Base-by-base conservation (phyloP, 2,113 vertebrate species). In the Romanogobio albipinnatus region DNA sequence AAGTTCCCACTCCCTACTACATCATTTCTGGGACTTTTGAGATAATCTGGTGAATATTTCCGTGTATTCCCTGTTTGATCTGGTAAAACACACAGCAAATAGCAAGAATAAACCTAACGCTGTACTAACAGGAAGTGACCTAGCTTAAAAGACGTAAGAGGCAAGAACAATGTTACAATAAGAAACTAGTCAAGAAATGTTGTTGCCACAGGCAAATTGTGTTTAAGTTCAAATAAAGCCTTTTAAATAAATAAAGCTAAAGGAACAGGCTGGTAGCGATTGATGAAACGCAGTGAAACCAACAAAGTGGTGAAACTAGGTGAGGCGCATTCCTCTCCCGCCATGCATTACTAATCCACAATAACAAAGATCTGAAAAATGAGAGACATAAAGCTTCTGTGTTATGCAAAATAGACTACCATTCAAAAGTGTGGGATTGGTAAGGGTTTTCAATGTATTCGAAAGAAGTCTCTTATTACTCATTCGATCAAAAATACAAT, bases 261-360 rank as follows among this genome's bases (percentile, higher is more conserved):
- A 76, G 47, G 7, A 76, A 19, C 22, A 76, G 24, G 15, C 47
- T 26, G 26, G 51, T 22, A 76, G 17, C 9, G 26, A 10, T 3
- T 7, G 36, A 0, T 58, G 4, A 82, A 76, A 77, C 53, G 39
- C 17, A 88, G 87, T 87, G 90, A 94, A 91, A 93, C 90, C n/a
- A 66, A 66, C n/a, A 14, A 70, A 84, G 86, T 74, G 76, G 89
- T 86, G 87, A 89, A 91, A 93, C 93, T 70, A 87, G 93, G 88
- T 9, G 74, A 84, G 90, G 81, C 70, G 53, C 93, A 95, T 94
- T 93, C 88, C 76, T 90, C 9, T 51, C 62, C 76, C 82, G 77
- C 83, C 84, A 61, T 36, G 86, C 87, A 88, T 90, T 71, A 82
- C 85, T 89, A 15, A 86, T 19, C 1, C n/a, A 81, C 58, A 47